phyloP scores from a whole-genome alignment of 2,888 invertebrate genomes.

The Chouioia cunea region DNA sequence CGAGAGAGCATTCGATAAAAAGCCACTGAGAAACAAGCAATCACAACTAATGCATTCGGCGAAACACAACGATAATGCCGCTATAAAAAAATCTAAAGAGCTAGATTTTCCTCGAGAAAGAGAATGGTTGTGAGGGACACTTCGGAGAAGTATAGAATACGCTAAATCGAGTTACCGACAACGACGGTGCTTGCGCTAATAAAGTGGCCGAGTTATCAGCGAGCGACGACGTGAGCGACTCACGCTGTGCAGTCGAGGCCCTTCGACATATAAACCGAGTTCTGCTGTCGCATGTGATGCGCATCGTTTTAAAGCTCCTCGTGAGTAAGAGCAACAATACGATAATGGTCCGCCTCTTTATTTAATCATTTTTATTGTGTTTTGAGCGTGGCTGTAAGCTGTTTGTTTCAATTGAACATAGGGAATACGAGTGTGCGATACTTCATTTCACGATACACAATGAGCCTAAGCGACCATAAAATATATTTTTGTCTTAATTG shows the following conservation, averaged over 20 bases:
- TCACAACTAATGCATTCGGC: not conserved
- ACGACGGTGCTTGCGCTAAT: slow-evolving; percentile 16
- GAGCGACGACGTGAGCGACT: not conserved
- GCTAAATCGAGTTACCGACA: slow-evolving; percentile 12
- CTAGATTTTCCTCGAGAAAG: too few species aligned
- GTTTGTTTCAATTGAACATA: not conserved
- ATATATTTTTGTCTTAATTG: too few species aligned
- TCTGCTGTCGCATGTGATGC: not conserved
- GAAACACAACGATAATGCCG: not conserved
- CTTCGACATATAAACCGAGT: slow-evolving; percentile 1
- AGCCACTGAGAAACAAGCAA: not conserved
- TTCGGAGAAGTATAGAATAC: slow-evolving; percentile 41
- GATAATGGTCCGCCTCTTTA: slow-evolving; percentile 9
- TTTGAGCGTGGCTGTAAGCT: not conserved
- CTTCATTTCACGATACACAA: too few species aligned
- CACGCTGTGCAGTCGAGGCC: slow-evolving; percentile 2
- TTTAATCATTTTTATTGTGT: not conserved
- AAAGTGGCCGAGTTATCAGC: slow-evolving; percentile 40
- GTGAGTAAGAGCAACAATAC: slow-evolving; percentile 4
- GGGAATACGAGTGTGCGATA: not conserved
- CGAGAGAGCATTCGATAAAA: not conserved
- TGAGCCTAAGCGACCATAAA: too few species aligned
- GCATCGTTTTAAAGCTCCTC: not conserved
- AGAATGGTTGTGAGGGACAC: not conserved
- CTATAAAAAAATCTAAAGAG: too few species aligned